These are phyloP conservation scores for Dryomyza anilis DNA, from an alignment of 2,888 invertebrate genomes.

Conservation along the genomic window DNA sequence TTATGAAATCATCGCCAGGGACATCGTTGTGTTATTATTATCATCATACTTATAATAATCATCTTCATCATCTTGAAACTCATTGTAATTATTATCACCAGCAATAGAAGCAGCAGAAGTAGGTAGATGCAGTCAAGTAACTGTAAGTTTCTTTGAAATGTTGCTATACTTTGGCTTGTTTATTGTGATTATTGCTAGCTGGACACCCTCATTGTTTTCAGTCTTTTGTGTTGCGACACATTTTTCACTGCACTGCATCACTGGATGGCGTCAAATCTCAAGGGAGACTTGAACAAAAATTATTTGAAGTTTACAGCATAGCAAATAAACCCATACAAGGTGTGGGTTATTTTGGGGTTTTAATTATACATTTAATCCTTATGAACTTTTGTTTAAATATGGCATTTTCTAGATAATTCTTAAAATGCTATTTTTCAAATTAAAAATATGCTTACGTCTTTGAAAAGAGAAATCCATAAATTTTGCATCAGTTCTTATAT, in stretches of 20 bases:
- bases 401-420: no score
- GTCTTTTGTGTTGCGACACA: neutral
- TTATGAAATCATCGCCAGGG: constrained; percentile 31
- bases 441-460: no score
- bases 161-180: constrained; percentile 3
- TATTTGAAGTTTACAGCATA: neutral
- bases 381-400: no score
- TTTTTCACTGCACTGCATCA: neutral
- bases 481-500: no score
- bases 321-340: neutral
- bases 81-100: neutral
- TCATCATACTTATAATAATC: constrained; percentile 47
- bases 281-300: neutral
- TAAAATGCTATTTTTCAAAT: no score
- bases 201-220: constrained; percentile 15
- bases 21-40: neutral
- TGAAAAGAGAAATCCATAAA: no score
- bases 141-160: neutral
- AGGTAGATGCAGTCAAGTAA: no score
- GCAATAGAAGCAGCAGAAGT: no score
- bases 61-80: constrained; percentile 18
- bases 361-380: no score
- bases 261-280: neutral
- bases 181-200: neutral
- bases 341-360: neutral